phyloP scores from a whole-genome alignment of 2,888 invertebrate genomes.

The Protophormia terraenovae region DNA sequence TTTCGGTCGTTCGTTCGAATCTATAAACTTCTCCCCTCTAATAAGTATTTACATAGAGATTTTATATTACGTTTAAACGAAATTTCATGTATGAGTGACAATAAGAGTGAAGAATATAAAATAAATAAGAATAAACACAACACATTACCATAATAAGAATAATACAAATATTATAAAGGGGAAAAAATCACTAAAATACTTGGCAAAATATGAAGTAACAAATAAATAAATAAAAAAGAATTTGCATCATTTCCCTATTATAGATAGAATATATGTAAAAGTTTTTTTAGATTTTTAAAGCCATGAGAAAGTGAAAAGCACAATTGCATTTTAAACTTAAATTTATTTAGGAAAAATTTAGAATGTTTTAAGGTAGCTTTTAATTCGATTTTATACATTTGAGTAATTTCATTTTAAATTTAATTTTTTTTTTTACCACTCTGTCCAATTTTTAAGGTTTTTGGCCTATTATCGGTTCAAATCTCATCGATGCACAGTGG shows the following conservation, averaged over 20 bases:
- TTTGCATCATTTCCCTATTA: slow-evolving; percentile 31
- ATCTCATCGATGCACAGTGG: no score
- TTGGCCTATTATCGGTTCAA: no score
- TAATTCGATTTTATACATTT: no score
- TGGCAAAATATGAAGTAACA: background rate
- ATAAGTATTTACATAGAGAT: background rate
- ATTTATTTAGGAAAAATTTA: no score
- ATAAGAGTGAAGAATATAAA: background rate
- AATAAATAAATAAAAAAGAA: background rate
- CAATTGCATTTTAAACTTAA: no score
- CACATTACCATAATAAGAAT: slow-evolving; percentile 19
- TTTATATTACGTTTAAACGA: background rate
- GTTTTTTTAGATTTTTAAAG: background rate
- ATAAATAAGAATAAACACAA: background rate
- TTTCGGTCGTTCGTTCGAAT: background rate
- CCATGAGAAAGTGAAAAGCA: background rate
- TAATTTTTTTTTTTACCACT: no score
- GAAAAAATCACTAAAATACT: background rate
- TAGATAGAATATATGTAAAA: background rate
- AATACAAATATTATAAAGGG: background rate
- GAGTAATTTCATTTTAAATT: no score
- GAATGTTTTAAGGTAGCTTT: no score
- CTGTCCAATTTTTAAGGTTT: no score
- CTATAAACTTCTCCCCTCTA: background rate
- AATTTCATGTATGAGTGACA: slow-evolving; percentile 26